Percentiles rank a stretch among this genome's conserved stretches.
phyloP scores from a whole-genome alignment of 2,888 invertebrate genomes.

The Sminthurinus aureus region DNA sequence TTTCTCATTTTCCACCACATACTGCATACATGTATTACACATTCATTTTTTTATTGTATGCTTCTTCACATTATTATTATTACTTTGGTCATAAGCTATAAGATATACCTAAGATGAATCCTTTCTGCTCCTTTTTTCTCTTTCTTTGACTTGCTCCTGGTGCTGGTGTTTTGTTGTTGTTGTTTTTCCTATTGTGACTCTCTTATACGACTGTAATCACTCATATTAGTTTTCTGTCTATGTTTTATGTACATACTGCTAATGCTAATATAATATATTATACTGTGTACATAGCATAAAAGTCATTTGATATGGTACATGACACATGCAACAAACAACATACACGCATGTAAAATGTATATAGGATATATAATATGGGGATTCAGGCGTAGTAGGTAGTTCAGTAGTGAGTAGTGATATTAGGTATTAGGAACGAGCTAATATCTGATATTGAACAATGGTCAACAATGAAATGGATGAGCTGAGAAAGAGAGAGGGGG shows the following conservation, averaged over 20 bases:
- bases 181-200: neutral
- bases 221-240: neutral
- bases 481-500: neutral
- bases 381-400: no score
- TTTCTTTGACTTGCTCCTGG: neutral
- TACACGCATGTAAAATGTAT: neutral
- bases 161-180: neutral
- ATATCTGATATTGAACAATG: no score
- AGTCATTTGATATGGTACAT: neutral
- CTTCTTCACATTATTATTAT: neutral
- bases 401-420: neutral
- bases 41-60: neutral
- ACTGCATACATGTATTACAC: neutral
- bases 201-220: neutral
- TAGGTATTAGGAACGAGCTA: neutral
- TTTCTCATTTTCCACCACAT: neutral
- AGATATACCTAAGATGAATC: neutral
- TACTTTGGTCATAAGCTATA: neutral
- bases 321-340: neutral
- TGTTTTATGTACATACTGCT: conserved; percentile 10
- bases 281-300: no score
- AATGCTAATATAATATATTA: no score
- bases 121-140: neutral
- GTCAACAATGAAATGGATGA: no score
- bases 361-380: neutral